Evolutionary conservation across 2,797 vertebrate genomes (phyloP).

Genomic region (Thaleichthys pacificus): DNA sequence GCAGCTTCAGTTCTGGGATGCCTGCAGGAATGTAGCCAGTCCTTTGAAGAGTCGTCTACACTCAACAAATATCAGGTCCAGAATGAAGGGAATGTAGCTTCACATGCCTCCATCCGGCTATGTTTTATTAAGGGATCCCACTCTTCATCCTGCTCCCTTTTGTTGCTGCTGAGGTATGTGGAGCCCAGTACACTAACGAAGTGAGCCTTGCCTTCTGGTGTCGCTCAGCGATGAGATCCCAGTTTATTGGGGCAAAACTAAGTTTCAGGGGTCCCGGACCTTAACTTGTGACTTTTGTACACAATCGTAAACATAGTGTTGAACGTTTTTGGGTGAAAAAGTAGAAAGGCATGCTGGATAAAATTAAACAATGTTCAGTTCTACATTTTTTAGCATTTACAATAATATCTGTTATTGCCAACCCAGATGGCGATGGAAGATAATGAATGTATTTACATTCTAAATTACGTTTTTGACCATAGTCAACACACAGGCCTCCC

Average conservation of each 20-base stretch:
- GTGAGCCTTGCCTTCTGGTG: slow-evolving; percentile 58
- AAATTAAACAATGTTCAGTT: no score
- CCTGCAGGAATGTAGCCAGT: slow-evolving; percentile 69
- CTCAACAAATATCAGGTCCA: slow-evolving; percentile 69
- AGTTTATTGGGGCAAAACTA: background rate
- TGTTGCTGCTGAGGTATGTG: slow-evolving; percentile 63
- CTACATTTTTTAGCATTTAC: no score
- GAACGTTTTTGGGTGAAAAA: no score
- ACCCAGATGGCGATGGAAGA: no score
- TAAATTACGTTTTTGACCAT: no score
- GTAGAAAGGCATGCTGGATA: no score
- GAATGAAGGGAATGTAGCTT: slow-evolving; percentile 76
- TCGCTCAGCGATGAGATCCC: slow-evolving; percentile 52
- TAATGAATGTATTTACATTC: no score
- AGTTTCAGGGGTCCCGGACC: no score
- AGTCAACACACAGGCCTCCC: no score
- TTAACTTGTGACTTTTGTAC: no score
- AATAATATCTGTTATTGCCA: no score
- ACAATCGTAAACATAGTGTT: no score
- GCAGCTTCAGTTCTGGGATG: slow-evolving; percentile 63
- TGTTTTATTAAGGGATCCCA: slow-evolving; percentile 76
- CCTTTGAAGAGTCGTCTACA: slow-evolving; percentile 72
- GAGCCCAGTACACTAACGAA: slow-evolving; percentile 62
- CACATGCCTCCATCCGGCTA: slow-evolving; percentile 63
- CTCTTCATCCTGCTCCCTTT: slow-evolving; percentile 63